A percentile compares a stretch with the other conserved stretches of the same genome.
phyloP scores from a whole-genome alignment of 1,140 invertebrate genomes.

The Danaus melanippus region DNA sequence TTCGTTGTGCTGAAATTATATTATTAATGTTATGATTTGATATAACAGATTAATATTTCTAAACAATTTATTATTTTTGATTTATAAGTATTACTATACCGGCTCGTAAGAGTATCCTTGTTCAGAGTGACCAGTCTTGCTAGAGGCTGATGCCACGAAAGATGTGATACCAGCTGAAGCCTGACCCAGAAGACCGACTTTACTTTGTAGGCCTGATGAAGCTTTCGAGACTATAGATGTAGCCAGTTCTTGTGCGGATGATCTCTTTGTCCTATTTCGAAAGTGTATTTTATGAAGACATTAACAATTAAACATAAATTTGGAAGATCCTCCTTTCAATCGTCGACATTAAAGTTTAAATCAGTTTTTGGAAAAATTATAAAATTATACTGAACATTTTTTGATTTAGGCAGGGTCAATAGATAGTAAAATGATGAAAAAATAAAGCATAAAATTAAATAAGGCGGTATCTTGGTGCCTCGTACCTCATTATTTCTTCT shows the following conservation, averaged over 20 bases:
- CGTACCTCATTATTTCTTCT: conserved; percentile 68
- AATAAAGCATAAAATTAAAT: too few relatives aligned
- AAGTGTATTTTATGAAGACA: conserved; percentile 5
- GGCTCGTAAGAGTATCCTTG: conserved; percentile 67
- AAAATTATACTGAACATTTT: too few relatives aligned
- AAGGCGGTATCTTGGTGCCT: neutral
- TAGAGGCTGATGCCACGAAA: conserved; percentile 71
- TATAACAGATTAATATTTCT: neutral
- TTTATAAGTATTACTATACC: conserved; percentile 25
- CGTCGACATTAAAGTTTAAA: too few relatives aligned
- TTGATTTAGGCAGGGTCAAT: too few relatives aligned
- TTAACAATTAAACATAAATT: neutral
- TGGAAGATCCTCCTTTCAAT: too few relatives aligned
- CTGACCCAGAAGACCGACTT: conserved; percentile 71
- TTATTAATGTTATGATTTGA: neutral
- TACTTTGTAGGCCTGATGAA: conserved; percentile 71
- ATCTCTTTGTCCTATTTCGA: conserved; percentile 48
- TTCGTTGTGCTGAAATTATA: conserved; percentile 50
- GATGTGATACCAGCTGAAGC: conserved; percentile 70
- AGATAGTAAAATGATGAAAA: too few relatives aligned
- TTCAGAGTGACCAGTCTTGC: conserved; percentile 69
- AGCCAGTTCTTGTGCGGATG: conserved; percentile 49
- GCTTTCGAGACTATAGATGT: conserved; percentile 54
- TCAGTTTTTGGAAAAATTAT: too few relatives aligned
- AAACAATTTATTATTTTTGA: neutral